phyloP scores from a whole-genome alignment of 2,113 vertebrate species.

The Megaceryle torquata region DNA sequence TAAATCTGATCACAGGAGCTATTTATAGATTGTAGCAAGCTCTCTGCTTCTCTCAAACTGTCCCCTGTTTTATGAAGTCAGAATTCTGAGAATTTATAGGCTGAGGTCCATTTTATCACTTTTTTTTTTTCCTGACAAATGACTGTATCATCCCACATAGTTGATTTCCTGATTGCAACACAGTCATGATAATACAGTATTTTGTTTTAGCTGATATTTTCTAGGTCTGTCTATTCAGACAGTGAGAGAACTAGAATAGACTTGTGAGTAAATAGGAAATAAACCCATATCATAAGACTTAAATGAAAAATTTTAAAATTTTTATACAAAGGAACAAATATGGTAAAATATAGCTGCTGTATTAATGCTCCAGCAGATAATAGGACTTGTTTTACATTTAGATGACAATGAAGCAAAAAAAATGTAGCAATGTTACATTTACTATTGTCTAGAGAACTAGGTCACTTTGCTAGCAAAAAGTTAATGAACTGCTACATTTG shows the following conservation, averaged over 20 bases:
- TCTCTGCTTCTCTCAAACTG: neutral
- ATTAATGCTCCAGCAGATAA: neutral
- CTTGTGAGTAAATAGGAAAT: neutral
- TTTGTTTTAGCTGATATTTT: neutral
- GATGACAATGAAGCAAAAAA: neutral
- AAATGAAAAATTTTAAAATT: neutral
- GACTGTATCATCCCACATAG: neutral
- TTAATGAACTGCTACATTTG: neutral
- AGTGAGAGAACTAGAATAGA: neutral
- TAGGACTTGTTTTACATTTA: neutral
- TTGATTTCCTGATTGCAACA: neutral
- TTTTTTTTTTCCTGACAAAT: neutral
- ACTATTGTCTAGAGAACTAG: neutral
- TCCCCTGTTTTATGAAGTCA: neutral
- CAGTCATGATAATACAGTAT: fast-evolving
- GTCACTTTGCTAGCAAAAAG: neutral
- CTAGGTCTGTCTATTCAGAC: neutral
- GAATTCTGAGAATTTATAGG: neutral
- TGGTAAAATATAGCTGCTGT: neutral
- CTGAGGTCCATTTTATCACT: neutral
- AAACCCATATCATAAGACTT: neutral
- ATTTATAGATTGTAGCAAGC: neutral
- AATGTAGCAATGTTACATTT: neutral
- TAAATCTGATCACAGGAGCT: neutral
- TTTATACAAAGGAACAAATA: neutral